phyloP scores from a whole-genome alignment of 1,140 invertebrate genomes.

The Neodiprion pinetum region DNA sequence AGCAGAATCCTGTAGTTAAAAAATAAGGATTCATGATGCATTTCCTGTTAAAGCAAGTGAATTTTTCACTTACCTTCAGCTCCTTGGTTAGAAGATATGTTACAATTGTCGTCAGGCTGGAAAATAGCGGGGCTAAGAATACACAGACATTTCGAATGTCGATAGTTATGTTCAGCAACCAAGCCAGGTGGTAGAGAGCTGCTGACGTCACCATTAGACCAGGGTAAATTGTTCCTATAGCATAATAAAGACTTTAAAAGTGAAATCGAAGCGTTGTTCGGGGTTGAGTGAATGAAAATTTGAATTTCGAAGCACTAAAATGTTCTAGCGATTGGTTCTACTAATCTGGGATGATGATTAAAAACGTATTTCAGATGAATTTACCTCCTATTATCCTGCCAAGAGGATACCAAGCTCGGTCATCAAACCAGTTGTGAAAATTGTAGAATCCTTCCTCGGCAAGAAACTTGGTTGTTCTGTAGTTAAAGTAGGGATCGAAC shows the following conservation, averaged over 20 bases:
- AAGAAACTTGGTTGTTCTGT: slow-evolving; percentile 93
- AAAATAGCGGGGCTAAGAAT: slow-evolving; percentile 96
- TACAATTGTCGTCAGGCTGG: slow-evolving; percentile 93
- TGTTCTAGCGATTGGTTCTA: background rate
- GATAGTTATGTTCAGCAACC: slow-evolving; percentile 92
- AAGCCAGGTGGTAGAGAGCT: slow-evolving; percentile 86
- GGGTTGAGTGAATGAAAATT: background rate
- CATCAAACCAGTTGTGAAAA: slow-evolving; percentile 99
- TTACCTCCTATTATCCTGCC: slow-evolving; percentile 94
- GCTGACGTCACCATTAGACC: slow-evolving; percentile 97
- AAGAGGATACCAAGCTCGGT: slow-evolving; percentile 97
- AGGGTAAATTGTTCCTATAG: slow-evolving; percentile 92
- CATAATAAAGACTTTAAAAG: slow-evolving; percentile 22
- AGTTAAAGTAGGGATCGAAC: slow-evolving; percentile 99
- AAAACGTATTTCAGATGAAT: slow-evolving; percentile 26
- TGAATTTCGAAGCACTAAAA: slow-evolving; percentile 10
- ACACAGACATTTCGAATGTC: slow-evolving; percentile 98
- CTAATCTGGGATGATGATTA: background rate
- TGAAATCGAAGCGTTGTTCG: background rate
- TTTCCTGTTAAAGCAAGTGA: background rate
- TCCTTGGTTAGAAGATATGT: slow-evolving; percentile 97
- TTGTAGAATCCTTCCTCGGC: slow-evolving; percentile 97
- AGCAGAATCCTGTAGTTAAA: slow-evolving; percentile 77
- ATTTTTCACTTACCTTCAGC: slow-evolving; percentile 72
- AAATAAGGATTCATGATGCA: slow-evolving; percentile 13